Evolutionary conservation across 2,888 invertebrate species (phyloP), one percentile per base, ranked within the genome.

Genomic region (Dynastes tityus): DNA sequence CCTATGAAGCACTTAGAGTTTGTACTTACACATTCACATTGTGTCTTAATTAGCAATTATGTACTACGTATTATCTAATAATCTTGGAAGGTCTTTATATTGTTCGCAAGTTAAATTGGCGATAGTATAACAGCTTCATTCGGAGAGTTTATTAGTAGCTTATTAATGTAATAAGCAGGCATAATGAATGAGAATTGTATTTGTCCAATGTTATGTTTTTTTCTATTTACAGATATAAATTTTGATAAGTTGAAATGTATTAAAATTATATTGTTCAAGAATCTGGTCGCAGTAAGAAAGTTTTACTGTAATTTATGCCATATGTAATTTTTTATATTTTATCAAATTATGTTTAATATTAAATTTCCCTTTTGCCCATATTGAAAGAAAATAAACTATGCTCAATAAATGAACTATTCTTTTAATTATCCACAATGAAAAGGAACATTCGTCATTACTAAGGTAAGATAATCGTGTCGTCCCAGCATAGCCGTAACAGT

Each of bases 1-100:
- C 53, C 67, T 29, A 68, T 58, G 83, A 83, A 82, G 83, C 83
- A 84, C 86, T 86, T 85, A 83, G 83, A 74, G 78, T 78, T 78
- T 73, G 78, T 77, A 77, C 70, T 78, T 77, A 71, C 51, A 86
- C 86, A 85, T 88, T 88, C 88, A 88, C 88, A 86, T 87, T 85
- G 88, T 88, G 88, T 88, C 88, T 88, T 88, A 88, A 55, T 55
- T 55, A 55, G 8, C 82, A 81, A 76, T 40, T 61, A 74, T 74
- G 5, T 61, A 45, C 61, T 74, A 55, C 55, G 45, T 40, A 71
- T 79, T 55, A 27, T 73, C 51, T 45, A 45, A 40, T 74, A 61
- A 45, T 9, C 49, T 61, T 74, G 61, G 58, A 70, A 77, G 13
- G 81, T 83, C 84, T 81, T 81, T 83, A 81, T 76, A 51, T 64